Conservation (phyloP, 2,888 invertebrate genomes). For the Drosophila multiciliata region DNA sequence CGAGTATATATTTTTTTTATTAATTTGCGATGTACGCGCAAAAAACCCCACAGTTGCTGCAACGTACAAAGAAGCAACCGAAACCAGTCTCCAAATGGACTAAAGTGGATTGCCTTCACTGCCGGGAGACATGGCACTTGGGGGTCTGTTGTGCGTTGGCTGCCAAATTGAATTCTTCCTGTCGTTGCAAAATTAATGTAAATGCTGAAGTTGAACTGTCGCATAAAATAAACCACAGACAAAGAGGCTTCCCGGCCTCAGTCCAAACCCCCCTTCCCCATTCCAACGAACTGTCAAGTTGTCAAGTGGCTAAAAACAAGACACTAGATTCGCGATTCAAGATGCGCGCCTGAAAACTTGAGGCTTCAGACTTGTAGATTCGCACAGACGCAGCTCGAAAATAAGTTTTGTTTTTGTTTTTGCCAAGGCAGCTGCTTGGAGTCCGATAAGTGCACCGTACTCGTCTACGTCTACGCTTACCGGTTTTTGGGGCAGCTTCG, state of each 20-base stretch:
- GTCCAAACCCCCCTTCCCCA: background rate
- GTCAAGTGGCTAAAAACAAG: conserved; percentile 28
- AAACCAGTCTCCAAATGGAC: conserved; percentile 66
- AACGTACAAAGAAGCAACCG: conserved; percentile 20
- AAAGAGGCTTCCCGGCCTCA: conserved; percentile 11
- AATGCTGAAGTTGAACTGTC: conserved; percentile 69
- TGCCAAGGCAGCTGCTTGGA: conserved; percentile 18
- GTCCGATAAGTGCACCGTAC: conserved; percentile 20
- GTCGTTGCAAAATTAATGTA: conserved; percentile 43
- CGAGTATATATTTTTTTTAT: conserved; percentile 52
- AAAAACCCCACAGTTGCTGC: conserved; percentile 27
- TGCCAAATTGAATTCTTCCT: conserved; percentile 57
- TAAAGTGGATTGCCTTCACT: conserved; percentile 71
- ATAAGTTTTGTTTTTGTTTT: conserved; percentile 4
- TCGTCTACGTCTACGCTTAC: conserved; percentile 38
- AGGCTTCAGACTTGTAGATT: conserved; percentile 20
- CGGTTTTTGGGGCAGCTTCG: conserved; percentile 61
- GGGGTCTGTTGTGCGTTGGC: conserved; percentile 16
- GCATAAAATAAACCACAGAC: conserved; percentile 33
- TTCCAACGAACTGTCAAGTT: conserved; percentile 23
- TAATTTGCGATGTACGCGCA: conserved; percentile 52
- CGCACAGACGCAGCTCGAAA: conserved; percentile 18
- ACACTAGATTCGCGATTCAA: conserved; percentile 32
- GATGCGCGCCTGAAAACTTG: conserved; percentile 20
- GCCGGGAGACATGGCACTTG: conserved; percentile 24